Percentiles rank a stretch among this genome's conserved stretches.
These are phyloP conservation scores for Scaptomyza cyrtandrae DNA, from an alignment of 2,888 invertebrate genomes.

Conservation along the genomic window DNA sequence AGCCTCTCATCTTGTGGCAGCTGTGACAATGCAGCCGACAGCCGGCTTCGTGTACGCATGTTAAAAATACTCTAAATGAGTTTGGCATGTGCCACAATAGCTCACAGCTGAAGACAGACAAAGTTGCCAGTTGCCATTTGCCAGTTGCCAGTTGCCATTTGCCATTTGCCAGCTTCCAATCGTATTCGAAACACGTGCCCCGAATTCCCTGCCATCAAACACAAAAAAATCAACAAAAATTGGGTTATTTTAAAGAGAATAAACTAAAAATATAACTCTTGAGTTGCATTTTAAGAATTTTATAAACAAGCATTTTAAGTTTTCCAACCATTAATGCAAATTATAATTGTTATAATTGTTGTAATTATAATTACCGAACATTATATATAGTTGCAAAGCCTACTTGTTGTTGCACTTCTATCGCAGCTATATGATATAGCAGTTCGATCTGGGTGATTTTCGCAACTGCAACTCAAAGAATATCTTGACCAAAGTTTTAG, in stretches of 20 bases:
- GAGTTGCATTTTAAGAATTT: no score
- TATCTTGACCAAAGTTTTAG: no score
- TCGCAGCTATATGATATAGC: no score
- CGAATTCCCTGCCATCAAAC: neutral
- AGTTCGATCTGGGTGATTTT: no score
- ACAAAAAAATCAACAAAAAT: neutral
- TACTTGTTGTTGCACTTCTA: no score
- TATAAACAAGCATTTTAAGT: no score
- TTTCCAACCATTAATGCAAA: no score
- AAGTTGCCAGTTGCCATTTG: constrained; percentile 11
- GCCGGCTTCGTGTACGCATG: constrained; percentile 23
- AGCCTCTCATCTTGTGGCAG: constrained; percentile 33
- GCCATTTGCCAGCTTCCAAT: constrained; percentile 20
- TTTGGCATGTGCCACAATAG: constrained; percentile 73
- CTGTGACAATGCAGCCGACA: constrained; percentile 38
- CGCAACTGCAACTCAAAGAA: no score
- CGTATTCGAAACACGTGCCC: neutral
- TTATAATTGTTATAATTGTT: no score
- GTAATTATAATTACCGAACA: no score
- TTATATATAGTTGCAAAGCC: no score
- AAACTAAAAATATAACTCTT: no score
- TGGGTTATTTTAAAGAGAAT: neutral
- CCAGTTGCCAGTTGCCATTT: constrained; percentile 12
- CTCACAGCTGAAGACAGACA: constrained; percentile 14
- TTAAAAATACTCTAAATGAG: constrained; percentile 72